Evolutionary conservation across 2,888 invertebrate species (phyloP).

Genomic region (Nephrotoma guestfalica): DNA sequence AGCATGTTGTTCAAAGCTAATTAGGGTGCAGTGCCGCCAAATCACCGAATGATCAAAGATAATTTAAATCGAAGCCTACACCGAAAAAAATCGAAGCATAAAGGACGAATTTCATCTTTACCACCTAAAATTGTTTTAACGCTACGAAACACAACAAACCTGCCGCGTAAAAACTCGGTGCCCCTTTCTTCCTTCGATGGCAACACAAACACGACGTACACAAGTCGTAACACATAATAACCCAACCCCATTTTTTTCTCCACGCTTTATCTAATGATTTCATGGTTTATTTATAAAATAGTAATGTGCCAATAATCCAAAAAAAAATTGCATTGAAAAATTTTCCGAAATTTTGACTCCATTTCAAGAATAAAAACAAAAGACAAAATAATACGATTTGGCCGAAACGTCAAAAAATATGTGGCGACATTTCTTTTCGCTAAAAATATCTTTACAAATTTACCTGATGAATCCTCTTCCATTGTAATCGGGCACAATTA

Average conservation of each 20-base stretch:
- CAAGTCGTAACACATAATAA: neutral
- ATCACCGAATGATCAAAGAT: no score
- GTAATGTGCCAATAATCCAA: neutral
- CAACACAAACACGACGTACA: no score
- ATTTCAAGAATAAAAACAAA: neutral
- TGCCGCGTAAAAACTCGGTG: no score
- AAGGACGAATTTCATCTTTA: no score
- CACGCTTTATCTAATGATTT: neutral
- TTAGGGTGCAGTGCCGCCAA: no score
- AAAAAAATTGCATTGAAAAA: neutral
- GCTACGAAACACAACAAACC: no score
- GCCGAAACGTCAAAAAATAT: neutral
- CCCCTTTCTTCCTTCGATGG: no score
- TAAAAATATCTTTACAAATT: neutral
- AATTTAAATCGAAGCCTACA: no score
- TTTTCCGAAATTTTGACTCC: neutral
- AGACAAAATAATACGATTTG: neutral
- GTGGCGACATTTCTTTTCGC: neutral
- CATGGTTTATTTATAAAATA: neutral
- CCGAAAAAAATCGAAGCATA: no score
- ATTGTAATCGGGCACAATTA: neutral
- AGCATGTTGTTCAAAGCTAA: no score
- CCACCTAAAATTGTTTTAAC: no score
- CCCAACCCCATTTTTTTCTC: neutral
- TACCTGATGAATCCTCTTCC: slow-evolving; percentile 1